Conservation (phyloP, 2,797 vertebrate species). For the Alca torda region DNA sequence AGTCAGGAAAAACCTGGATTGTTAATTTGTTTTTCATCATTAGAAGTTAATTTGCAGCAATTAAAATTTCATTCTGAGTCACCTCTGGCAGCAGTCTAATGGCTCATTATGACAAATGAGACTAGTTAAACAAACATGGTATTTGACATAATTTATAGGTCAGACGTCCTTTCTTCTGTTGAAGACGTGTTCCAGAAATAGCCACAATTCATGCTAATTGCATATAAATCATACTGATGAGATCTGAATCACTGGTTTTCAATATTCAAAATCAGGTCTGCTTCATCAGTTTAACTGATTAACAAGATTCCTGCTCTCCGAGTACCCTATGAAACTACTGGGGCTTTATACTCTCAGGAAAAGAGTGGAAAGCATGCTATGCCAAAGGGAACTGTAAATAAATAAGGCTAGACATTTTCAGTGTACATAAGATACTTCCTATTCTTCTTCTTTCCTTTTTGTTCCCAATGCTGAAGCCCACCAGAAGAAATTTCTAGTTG, state of each 20-base stretch:
- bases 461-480: neutral
- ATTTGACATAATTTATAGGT: slow-evolving; percentile 5
- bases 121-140: neutral
- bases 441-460: neutral
- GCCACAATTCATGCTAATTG: neutral
- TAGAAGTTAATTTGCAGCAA: slow-evolving; percentile 17
- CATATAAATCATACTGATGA: neutral
- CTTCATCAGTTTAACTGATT: neutral
- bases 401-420: neutral
- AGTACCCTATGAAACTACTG: neutral
- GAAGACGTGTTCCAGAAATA: slow-evolving; percentile 22
- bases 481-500: neutral
- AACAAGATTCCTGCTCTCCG: neutral
- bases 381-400: neutral
- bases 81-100: neutral
- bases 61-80: slow-evolving; percentile 39
- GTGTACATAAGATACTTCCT: neutral
- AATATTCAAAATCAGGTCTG: neutral
- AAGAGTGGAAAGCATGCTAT: neutral
- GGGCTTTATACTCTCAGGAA: neutral
- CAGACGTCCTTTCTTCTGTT: neutral
- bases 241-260: neutral
- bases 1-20: neutral
- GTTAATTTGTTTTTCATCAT: neutral
- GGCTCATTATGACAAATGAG: slow-evolving; percentile 15